These are phyloP conservation scores for Emydocephalus ijimae DNA, from an alignment of 2,113 vertebrate genomes.

Conservation along the genomic window DNA sequence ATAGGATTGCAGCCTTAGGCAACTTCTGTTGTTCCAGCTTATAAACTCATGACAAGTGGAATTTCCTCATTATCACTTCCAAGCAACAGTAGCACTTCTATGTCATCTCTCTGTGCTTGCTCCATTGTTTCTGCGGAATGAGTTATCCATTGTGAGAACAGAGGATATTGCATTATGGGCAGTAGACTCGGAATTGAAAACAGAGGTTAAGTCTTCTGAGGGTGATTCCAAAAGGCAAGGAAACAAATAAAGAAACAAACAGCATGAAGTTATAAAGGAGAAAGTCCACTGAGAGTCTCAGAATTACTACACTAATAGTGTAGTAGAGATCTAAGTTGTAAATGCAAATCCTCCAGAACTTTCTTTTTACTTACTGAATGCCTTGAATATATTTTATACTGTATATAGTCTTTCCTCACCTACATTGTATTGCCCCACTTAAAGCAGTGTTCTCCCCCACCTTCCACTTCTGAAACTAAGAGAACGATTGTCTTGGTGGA, in stretches of 20 bases:
- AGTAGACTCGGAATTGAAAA: background rate
- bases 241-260: background rate
- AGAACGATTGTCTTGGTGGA: conserved; percentile 44
- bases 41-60: background rate
- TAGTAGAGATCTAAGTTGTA: background rate
- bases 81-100: background rate
- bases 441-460: conserved; percentile 11
- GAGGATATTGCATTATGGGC: background rate
- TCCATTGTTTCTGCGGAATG: background rate
- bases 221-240: background rate
- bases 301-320: background rate
- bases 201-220: background rate
- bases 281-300: background rate
- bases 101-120: background rate
- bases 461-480: conserved; percentile 45
- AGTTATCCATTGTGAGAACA: background rate
- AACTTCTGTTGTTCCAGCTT: background rate
- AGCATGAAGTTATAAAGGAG: background rate
- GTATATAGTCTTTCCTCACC: background rate
- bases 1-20: background rate
- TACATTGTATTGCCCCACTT: background rate
- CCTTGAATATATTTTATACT: background rate
- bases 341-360: accelerated
- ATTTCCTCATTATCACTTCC: background rate
- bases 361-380: background rate